Percentiles rank a stretch among this genome's conserved stretches.
phyloP scores from a whole-genome alignment of 2,797 vertebrate species.

The Notoglanidium macrostoma region DNA sequence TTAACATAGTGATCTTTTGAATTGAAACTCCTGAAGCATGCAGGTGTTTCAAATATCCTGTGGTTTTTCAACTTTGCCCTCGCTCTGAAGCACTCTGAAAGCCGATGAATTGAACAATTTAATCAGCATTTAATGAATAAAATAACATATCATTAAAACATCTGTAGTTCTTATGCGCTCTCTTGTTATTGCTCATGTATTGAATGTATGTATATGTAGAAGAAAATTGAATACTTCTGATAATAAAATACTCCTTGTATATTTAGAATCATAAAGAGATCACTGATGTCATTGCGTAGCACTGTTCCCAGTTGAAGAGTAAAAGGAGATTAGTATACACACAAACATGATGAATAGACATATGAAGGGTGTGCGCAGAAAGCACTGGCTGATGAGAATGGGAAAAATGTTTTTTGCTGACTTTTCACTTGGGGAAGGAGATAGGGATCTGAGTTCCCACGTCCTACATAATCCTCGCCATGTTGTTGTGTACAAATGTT shows the following conservation, averaged over 20 bases:
- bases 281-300: background rate
- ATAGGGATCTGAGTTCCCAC: constrained; percentile 24
- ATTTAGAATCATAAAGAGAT: background rate
- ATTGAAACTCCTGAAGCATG: background rate
- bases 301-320: background rate
- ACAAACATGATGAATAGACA: background rate
- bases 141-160: background rate
- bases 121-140: too few relatives aligned
- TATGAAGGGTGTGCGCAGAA: constrained; percentile 3
- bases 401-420: constrained; percentile 14
- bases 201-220: background rate
- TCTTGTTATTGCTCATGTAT: background rate
- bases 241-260: background rate
- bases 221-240: background rate
- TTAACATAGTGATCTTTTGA: background rate
- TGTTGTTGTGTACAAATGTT: background rate
- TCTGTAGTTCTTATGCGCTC: background rate
- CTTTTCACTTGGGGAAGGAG: background rate
- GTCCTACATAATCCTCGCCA: background rate
- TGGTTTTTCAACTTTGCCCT: background rate
- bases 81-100: background rate
- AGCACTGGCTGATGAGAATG: background rate
- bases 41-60: background rate
- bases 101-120: background rate
- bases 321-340: background rate